Evolutionary conservation across 2,888 invertebrate species (phyloP).

Genomic region (Diplazon laetatorius): DNA sequence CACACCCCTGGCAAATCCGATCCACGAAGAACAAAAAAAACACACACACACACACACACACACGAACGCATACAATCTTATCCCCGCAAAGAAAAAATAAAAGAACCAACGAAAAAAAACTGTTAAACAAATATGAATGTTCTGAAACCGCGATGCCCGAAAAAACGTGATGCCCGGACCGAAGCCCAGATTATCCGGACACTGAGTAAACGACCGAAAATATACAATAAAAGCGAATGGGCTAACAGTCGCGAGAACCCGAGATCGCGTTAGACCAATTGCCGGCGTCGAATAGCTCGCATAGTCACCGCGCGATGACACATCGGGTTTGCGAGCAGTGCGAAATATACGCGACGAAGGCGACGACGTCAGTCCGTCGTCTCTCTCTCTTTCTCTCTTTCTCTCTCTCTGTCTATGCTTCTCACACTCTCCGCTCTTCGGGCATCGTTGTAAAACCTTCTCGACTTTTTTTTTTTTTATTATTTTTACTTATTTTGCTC

Average conservation of each 20-base stretch:
- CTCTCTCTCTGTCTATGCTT: conserved; percentile 44
- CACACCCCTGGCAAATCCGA: conserved; percentile 7
- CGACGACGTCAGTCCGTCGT: no score
- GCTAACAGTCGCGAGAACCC: conserved; percentile 26
- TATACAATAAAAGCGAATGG: conserved; percentile 32
- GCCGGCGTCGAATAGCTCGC: conserved; percentile 62
- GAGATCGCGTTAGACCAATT: conserved; percentile 54
- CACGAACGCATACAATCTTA: no score
- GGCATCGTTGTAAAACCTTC: no score
- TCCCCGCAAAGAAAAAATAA: conserved; percentile 15
- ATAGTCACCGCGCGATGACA: conserved; percentile 75
- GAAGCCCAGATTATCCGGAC: not conserved
- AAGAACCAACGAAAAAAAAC: not conserved
- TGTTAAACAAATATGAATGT: not conserved
- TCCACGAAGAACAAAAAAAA: not conserved
- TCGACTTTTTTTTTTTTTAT: no score
- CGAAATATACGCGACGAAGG: no score
- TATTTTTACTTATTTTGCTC: no score
- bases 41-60: no score
- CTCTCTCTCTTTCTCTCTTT: no score
- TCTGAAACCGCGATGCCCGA: not conserved
- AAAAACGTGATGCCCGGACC: not conserved
- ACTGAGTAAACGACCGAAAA: conserved; percentile 4
- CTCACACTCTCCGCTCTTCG: conserved; percentile 43
- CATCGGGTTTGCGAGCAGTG: conserved; percentile 73